A percentile compares a stretch with the other conserved stretches of the same genome.
Conservation (phyloP, 2,797 vertebrate species). For the Enteromius radiatus region DNA sequence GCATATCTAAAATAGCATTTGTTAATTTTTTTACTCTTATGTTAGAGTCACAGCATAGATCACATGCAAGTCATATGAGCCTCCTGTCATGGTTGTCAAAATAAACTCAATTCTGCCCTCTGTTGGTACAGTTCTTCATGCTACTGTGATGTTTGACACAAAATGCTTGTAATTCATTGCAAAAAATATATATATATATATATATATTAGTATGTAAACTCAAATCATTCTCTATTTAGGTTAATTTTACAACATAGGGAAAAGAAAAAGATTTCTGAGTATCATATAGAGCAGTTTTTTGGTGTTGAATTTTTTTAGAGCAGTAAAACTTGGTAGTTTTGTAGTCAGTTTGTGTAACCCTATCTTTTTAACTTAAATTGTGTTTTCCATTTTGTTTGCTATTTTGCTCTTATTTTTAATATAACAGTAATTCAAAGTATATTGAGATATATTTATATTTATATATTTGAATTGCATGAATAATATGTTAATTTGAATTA, state of each 20-base stretch:
- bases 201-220: not conserved
- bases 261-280: not conserved
- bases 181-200: no score
- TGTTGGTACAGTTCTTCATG: not conserved
- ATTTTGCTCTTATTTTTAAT: not conserved
- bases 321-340: not conserved
- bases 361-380: not conserved
- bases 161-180: no score
- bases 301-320: no score
- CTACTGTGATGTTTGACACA: not conserved
- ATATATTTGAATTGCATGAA: no score
- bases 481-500: no score
- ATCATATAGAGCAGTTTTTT: not conserved
- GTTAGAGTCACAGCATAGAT: not conserved
- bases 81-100: not conserved
- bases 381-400: not conserved
- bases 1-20: not conserved
- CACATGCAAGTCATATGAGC: not conserved
- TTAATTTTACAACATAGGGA: not conserved
- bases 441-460: not conserved
- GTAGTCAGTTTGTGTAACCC: not conserved
- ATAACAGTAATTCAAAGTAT: not conserved
- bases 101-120: slow-evolving; percentile 36
- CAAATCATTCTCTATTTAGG: not conserved
- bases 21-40: no score